Conservation (phyloP, 1,140 invertebrate species). For the Zaprionus vittiger region DNA sequence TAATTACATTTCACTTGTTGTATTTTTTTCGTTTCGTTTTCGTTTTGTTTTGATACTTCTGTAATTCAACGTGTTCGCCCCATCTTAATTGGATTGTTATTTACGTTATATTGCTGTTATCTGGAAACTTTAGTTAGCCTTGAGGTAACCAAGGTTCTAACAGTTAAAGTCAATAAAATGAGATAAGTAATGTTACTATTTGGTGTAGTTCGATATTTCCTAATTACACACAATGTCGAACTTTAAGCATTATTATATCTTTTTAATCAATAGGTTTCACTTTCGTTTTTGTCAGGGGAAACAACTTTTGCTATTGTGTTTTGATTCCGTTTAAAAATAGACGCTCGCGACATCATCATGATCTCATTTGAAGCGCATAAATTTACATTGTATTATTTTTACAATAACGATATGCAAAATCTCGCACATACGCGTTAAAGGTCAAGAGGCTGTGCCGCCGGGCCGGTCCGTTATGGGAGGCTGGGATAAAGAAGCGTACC, state of each 20-base stretch:
- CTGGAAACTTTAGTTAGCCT: constrained; percentile 6
- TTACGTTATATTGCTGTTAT: constrained; percentile 9
- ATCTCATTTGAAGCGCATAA: constrained; percentile 66
- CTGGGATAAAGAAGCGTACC: constrained; percentile 43
- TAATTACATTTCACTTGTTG: constrained; percentile 10
- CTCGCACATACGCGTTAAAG: constrained; percentile 49
- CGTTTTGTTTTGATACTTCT: constrained; percentile 17
- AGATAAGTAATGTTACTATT: constrained; percentile 2
- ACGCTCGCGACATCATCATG: constrained; percentile 50
- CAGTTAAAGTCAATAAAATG: neutral
- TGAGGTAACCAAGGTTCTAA: constrained; percentile 1
- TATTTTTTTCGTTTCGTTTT: constrained; percentile 22
- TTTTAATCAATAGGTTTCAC: constrained; percentile 26
- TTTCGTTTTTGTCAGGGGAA: constrained; percentile 12
- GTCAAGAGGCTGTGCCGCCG: constrained; percentile 55
- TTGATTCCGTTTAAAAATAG: constrained; percentile 60
- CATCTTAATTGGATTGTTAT: constrained; percentile 26
- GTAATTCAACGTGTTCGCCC: constrained; percentile 8
- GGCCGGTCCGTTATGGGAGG: constrained; percentile 43
- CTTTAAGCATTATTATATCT: neutral
- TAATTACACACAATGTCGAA: neutral
- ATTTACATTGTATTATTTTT: constrained; percentile 38
- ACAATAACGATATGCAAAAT: constrained; percentile 62
- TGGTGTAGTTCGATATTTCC: neutral
- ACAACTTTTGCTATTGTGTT: constrained; percentile 31